These are phyloP conservation scores for Drosophila aldrichi DNA, from an alignment of 2,888 invertebrate genomes.

Conservation along the genomic window DNA sequence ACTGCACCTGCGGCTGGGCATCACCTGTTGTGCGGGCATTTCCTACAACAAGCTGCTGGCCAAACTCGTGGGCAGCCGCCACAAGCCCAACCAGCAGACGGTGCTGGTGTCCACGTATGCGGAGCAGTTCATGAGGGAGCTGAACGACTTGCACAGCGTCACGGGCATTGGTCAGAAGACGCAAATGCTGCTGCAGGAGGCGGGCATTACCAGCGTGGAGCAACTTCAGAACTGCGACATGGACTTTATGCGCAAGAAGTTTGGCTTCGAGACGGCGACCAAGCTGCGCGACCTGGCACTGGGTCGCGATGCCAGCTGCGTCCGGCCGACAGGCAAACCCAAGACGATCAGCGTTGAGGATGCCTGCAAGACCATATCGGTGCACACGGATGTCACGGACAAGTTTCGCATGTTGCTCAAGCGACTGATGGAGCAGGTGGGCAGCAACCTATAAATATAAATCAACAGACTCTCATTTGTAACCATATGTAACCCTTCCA, in stretches of 20 bases:
- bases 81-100: slow-evolving; percentile 94
- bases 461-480: background rate
- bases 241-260: slow-evolving; percentile 88
- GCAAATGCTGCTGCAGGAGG: slow-evolving; percentile 88
- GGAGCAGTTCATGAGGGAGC: slow-evolving; percentile 88
- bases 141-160: slow-evolving; percentile 88
- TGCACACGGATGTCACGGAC: slow-evolving; percentile 90
- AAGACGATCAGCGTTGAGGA: slow-evolving; percentile 93
- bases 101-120: slow-evolving; percentile 90
- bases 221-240: slow-evolving; percentile 89
- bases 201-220: slow-evolving; percentile 89
- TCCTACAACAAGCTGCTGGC: slow-evolving; percentile 94
- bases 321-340: slow-evolving; percentile 91
- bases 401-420: slow-evolving; percentile 89
- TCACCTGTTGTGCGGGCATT: slow-evolving; percentile 93
- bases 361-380: slow-evolving; percentile 90
- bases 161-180: slow-evolving; percentile 92
- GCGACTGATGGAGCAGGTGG: slow-evolving; percentile 89
- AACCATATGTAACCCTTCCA: background rate
- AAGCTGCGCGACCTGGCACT: slow-evolving; percentile 89
- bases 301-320: slow-evolving; percentile 91
- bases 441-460: background rate
- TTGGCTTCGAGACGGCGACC: slow-evolving; percentile 89
- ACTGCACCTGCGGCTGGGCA: slow-evolving; percentile 89
- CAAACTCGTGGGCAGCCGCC: slow-evolving; percentile 90